Percentiles rank a stretch among this genome's conserved stretches.
Evolutionary conservation across 1,140 invertebrate species (phyloP).

Genomic region (Argopecten irradians): DNA sequence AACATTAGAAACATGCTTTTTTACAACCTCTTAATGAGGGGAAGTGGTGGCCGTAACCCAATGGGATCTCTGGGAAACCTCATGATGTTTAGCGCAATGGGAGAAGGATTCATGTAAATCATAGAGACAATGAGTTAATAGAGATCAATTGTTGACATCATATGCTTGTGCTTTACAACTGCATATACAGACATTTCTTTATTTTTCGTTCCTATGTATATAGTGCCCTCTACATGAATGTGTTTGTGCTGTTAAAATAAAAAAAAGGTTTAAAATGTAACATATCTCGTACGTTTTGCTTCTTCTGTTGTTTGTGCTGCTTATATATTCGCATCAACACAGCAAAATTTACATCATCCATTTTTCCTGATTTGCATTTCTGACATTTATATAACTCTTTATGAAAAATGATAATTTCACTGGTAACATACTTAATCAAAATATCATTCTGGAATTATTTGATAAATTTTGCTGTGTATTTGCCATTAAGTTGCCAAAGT

Average conservation of each 20-base stretch:
- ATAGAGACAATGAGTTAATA: not conserved
- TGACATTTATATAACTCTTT: too few species aligned
- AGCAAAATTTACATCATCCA: too few species aligned
- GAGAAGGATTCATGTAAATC: not conserved
- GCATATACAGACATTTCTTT: not conserved
- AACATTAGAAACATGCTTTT: not conserved
- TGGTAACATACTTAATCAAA: too few species aligned
- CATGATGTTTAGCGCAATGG: not conserved
- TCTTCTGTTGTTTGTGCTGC: not conserved
- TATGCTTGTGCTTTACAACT: not conserved
- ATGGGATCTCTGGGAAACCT: not conserved
- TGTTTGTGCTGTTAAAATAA: not conserved
- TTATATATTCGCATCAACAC: not conserved
- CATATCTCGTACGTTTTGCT: not conserved
- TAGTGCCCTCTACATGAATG: not conserved
- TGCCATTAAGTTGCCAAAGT: too few species aligned
- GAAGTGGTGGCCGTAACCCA: not conserved
- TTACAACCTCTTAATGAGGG: not conserved
- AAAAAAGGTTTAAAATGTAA: slow-evolving; percentile 7
- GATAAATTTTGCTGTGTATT: too few species aligned
- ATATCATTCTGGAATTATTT: too few species aligned
- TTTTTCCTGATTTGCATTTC: too few species aligned
- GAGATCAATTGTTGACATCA: not conserved
- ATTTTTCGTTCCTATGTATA: not conserved
- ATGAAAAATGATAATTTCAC: too few species aligned